Percentiles rank a stretch among this genome's conserved stretches.
Conservation (phyloP, 1,140 invertebrate species). For the Sinonovacula constricta region DNA sequence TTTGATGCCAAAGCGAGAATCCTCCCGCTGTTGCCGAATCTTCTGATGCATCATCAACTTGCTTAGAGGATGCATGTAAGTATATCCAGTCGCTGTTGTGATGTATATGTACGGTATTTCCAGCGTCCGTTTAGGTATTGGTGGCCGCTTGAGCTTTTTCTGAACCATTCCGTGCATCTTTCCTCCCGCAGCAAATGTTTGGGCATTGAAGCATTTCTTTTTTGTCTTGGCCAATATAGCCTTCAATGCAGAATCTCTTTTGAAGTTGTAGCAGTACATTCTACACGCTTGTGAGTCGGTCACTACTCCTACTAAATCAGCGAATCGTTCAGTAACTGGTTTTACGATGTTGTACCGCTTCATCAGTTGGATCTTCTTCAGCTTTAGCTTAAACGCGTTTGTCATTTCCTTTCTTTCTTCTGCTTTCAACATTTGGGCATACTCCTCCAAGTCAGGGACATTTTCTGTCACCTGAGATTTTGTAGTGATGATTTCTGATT, state of each 20-base stretch:
- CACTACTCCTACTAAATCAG: constrained; percentile 12
- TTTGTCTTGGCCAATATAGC: background rate
- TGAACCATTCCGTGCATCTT: background rate
- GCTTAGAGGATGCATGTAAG: constrained; percentile 29
- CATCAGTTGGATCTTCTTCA: background rate
- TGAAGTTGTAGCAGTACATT: background rate
- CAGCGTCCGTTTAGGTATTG: background rate
- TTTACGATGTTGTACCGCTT: background rate
- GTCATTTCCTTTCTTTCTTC: background rate
- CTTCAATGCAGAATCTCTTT: background rate
- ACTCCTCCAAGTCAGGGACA: constrained; percentile 18
- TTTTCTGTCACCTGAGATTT: constrained; percentile 1
- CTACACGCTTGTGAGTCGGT: constrained; percentile 10
- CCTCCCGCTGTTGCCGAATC: no score
- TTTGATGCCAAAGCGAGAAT: no score
- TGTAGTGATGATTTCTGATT: background rate
- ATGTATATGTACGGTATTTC: constrained; percentile 23
- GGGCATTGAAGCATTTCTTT: background rate
- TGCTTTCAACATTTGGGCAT: constrained; percentile 5
- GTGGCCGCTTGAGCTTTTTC: background rate
- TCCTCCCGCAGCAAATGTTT: background rate
- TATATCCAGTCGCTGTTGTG: background rate
- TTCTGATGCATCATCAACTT: background rate
- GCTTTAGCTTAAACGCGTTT: background rate
- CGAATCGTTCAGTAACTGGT: constrained; percentile 1